Conservation (phyloP, 2,888 invertebrate species). For the Meghimatium bilineatum region DNA sequence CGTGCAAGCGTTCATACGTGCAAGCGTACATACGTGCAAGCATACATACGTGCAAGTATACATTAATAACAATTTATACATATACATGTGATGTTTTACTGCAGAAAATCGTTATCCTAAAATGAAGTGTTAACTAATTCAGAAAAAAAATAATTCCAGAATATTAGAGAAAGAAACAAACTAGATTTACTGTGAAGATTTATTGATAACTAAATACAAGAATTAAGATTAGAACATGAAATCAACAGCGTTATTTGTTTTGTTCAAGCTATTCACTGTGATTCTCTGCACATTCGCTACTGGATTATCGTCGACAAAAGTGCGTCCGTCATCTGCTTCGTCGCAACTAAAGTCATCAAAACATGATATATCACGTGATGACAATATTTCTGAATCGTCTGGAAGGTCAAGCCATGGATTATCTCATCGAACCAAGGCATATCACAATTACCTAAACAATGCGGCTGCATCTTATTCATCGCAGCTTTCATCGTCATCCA, state of each 20-base stretch:
- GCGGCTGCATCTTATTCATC: not conserved
- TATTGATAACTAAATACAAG: not conserved
- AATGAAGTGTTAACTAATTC: not conserved
- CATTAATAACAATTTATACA: not conserved
- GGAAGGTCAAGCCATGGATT: not conserved
- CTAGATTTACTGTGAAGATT: not conserved
- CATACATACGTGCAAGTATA: not conserved
- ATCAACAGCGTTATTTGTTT: not conserved
- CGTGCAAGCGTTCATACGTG: too few species aligned
- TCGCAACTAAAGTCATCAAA: not conserved
- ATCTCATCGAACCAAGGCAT: too few species aligned
- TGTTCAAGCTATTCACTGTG: not conserved
- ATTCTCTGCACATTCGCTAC: not conserved
- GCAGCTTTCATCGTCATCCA: not conserved
- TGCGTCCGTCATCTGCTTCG: not conserved
- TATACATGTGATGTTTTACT: not conserved
- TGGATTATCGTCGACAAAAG: slow-evolving; percentile 16
- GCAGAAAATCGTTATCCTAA: not conserved
- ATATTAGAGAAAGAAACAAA: not conserved
- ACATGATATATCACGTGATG: too few species aligned
- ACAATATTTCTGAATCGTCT: not conserved
- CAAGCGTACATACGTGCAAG: too few species aligned
- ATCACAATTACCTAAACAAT: too few species aligned
- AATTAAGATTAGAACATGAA: not conserved
- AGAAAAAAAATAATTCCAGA: not conserved